Evolutionary conservation across 2,888 invertebrate genomes (phyloP).

Genomic region (Cheiracanthium punctorium): DNA sequence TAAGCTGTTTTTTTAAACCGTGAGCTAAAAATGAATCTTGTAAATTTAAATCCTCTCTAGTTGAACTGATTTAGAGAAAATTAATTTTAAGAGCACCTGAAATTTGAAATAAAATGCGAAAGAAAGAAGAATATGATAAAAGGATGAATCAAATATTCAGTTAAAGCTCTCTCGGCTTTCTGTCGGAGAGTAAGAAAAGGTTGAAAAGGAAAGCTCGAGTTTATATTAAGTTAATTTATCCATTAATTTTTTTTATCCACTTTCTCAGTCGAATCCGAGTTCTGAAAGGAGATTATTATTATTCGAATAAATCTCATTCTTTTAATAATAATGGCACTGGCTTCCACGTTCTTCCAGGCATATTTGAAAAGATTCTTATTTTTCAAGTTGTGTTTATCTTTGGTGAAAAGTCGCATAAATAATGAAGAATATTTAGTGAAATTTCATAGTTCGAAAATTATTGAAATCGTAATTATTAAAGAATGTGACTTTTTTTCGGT

Average conservation of each 20-base stretch:
- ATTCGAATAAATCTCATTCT: neutral
- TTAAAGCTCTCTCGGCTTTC: neutral
- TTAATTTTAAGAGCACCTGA: conserved; percentile 4
- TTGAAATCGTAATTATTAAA: too few species aligned
- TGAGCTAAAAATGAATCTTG: neutral
- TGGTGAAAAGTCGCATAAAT: too few species aligned
- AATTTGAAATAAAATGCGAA: too few species aligned
- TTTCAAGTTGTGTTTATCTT: too few species aligned
- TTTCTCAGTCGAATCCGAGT: neutral
- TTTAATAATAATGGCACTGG: neutral
- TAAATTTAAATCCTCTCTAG: neutral
- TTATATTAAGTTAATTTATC: neutral
- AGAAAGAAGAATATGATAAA: too few species aligned
- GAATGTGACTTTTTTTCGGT: too few species aligned
- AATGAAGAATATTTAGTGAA: too few species aligned
- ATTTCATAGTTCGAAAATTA: too few species aligned
- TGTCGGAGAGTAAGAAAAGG: neutral
- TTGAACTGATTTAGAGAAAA: neutral
- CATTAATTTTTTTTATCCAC: neutral
- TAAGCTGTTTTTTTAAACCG: too few species aligned
- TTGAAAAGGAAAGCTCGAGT: neutral
- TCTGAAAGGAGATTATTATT: neutral
- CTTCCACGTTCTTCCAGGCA: neutral
- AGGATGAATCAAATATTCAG: conserved; percentile 6
- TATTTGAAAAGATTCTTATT: too few species aligned